Evolutionary conservation across 2,888 invertebrate genomes (phyloP), one percentile per base, ranked within the genome.

Genomic region (Pedicia rivosa): DNA sequence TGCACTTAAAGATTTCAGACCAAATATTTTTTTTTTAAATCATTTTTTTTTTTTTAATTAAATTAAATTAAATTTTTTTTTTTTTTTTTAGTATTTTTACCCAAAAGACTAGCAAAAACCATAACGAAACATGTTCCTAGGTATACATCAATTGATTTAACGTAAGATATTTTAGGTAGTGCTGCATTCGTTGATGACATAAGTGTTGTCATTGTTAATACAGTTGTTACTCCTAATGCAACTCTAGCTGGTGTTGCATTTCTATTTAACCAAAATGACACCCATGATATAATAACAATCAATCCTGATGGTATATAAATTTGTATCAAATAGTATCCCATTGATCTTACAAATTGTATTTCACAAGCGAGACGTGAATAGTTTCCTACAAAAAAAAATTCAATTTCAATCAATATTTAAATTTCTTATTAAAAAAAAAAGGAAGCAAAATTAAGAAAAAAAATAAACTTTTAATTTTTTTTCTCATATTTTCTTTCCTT

Each of bases 271-370:
- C 90, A 91, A 70, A 91, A 91, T 58, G 86, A 87, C 63, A 91
- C 90, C 91, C 91, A 91, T 56, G 88, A 90, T 70, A 91, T 91
- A 66, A 91, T 88, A 63, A 91, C 91, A 67, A 91, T 91, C 64
- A 92, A 75, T 63, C 88, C 86, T 65, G 91, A 91, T 58, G 92
- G 92, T 69, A 92, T 90, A 72, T 92, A 92, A 67, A 92, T 92
- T 72, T 92, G 92, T 68, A 94, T 94, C 58, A 92, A 74, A 72
- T 94, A 94, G 74, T 94, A 94, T 59, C 94, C 94, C 88, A 94
- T 91, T 58, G 91, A 91, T 51, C 94, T 79, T 52, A 90, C 90
- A 68, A 94, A 91, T 67, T 91, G 88, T 65, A 92, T 91, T 68
- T 88, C 88, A 68, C 90, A 91, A 53, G 87, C 86, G 73, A 94